Evolutionary conservation across 2,888 invertebrate species (phyloP).

Genomic region (Melieria crassipennis): DNA sequence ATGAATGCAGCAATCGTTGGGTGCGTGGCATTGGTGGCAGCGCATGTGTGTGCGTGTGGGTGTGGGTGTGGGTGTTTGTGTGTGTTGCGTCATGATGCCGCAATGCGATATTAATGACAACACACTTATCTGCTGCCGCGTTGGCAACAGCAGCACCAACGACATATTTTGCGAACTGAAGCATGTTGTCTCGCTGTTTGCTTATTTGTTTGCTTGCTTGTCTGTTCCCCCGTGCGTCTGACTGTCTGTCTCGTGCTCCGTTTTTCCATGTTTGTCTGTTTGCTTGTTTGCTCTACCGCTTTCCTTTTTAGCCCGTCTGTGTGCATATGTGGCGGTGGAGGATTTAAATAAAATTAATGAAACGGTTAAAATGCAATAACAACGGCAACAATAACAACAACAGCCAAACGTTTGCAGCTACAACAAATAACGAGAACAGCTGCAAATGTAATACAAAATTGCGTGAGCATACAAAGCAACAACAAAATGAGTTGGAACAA

Average conservation of each 20-base stretch:
- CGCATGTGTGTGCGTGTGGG: neutral
- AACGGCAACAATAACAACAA: no score
- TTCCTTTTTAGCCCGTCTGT: no score
- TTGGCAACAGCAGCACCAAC: neutral
- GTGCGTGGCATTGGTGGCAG: neutral
- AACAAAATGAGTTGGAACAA: no score
- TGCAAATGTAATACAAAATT: no score
- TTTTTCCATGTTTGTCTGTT: neutral
- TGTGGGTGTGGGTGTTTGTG: neutral
- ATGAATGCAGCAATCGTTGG: conserved; percentile 2
- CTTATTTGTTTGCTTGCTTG: neutral
- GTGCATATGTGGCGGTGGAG: no score
- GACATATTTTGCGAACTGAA: neutral
- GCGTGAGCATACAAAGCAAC: no score
- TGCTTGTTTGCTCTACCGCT: neutral
- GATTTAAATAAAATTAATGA: no score
- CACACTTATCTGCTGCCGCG: conserved; percentile 27
- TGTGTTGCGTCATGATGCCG: conserved; percentile 4
- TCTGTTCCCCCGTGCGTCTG: neutral
- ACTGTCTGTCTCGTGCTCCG: neutral
- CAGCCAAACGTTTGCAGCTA: no score
- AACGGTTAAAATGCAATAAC: no score
- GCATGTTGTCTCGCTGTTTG: neutral
- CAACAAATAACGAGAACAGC: no score
- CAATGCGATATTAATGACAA: conserved; percentile 30